Conservation (phyloP, 64 coral and sea anemone genomes). For the Montipora foliosa region DNA sequence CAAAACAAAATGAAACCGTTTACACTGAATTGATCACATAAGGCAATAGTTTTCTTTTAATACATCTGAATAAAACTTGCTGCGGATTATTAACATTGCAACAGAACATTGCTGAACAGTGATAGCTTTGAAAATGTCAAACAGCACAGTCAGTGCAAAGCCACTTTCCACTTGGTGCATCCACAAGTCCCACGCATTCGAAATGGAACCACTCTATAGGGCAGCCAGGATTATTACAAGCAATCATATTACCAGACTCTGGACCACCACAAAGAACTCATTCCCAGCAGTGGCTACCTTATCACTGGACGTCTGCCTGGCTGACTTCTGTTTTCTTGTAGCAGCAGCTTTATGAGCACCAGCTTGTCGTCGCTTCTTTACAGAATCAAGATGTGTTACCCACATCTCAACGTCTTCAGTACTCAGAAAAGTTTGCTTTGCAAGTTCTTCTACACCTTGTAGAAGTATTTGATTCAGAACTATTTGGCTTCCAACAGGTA, state of each 20-base stretch:
- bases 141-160: background rate
- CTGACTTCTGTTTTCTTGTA: background rate
- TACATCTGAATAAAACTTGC: background rate
- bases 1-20: too few relatives aligned
- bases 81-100: background rate
- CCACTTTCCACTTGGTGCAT: too few relatives aligned
- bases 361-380: too few relatives aligned
- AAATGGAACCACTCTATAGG: too few relatives aligned
- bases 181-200: background rate
- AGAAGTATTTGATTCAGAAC: too few relatives aligned
- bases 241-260: background rate
- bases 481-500: too few relatives aligned
- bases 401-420: background rate
- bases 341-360: background rate
- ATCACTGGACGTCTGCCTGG: background rate
- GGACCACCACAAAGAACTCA: background rate
- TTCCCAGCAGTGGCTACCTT: too few relatives aligned
- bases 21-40: too few relatives aligned
- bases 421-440: background rate
- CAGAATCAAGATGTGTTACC: background rate
- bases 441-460: too few relatives aligned
- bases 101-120: background rate
- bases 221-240: too few relatives aligned
- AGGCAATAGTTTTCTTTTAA: background rate
- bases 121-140: background rate